A percentile compares a stretch with the other conserved stretches of the same genome.
Evolutionary conservation across 2,797 vertebrate genomes (phyloP).

Genomic region (Galaxias olidus): DNA sequence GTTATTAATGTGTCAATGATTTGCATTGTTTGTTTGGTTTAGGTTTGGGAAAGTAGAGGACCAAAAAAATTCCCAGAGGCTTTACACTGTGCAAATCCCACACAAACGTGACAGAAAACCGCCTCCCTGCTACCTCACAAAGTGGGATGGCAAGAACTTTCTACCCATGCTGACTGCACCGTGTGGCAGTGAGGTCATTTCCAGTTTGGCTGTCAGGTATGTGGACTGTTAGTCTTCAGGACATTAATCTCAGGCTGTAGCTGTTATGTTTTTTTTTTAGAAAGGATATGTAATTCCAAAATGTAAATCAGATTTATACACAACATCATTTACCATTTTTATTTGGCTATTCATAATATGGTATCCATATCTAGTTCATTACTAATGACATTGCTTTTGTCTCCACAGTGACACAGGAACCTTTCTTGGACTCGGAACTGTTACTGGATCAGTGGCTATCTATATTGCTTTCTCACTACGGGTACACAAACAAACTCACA

Average conservation of each 20-base stretch:
- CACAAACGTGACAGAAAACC: constrained; percentile 90
- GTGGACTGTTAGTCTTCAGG: too few relatives aligned
- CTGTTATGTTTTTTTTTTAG: too few relatives aligned
- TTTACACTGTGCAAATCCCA: constrained; percentile 95
- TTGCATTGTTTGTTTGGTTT: constrained; percentile 2
- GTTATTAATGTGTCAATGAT: not conserved
- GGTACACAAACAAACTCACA: constrained; percentile 68
- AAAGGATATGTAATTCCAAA: too few relatives aligned
- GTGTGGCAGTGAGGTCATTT: constrained; percentile 89
- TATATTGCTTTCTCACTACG: constrained; percentile 94
- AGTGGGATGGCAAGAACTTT: constrained; percentile 91
- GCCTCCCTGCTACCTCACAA: constrained; percentile 90
- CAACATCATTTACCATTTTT: too few relatives aligned
- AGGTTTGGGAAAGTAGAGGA: constrained; percentile 91
- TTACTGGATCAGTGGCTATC: constrained; percentile 94
- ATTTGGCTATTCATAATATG: too few relatives aligned
- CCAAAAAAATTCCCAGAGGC: constrained; percentile 78
- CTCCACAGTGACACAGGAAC: constrained; percentile 88
- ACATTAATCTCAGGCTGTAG: too few relatives aligned
- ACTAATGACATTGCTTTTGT: too few relatives aligned
- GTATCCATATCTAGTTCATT: too few relatives aligned
- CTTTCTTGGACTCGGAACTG: constrained; percentile 92
- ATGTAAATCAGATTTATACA: too few relatives aligned
- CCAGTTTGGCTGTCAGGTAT: constrained; percentile 88
- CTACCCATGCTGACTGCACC: constrained; percentile 86